Evolutionary conservation across 2,888 invertebrate species (phyloP).

Genomic region (Colostygia pectinataria): DNA sequence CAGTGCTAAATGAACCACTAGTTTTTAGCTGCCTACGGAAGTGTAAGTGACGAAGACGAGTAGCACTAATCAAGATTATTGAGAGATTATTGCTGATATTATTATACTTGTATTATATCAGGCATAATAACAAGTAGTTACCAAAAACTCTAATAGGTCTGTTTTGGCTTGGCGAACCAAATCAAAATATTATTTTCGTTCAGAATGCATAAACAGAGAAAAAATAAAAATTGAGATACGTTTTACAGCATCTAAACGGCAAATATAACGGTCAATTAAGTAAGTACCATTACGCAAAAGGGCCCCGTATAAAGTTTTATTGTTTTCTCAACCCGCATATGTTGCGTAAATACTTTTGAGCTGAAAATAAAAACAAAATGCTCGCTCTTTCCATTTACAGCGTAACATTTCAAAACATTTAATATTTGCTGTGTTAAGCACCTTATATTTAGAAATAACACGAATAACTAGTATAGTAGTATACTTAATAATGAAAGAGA

Average conservation of each 20-base stretch:
- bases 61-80: too few species aligned
- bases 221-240: constrained; percentile 20
- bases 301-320: constrained; percentile 28
- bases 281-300: constrained; percentile 26
- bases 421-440: too few species aligned
- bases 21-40: too few species aligned
- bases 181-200: constrained; percentile 11
- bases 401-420: not conserved
- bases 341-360: constrained; percentile 27
- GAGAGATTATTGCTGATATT: too few species aligned
- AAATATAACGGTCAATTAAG: constrained; percentile 29
- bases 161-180: not conserved
- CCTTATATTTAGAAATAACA: too few species aligned
- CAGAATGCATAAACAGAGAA: constrained; percentile 4
- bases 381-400: constrained; percentile 9
- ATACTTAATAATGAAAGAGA: too few species aligned
- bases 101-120: too few species aligned
- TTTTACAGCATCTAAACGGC: constrained; percentile 25
- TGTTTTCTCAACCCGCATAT: constrained; percentile 31
- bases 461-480: too few species aligned
- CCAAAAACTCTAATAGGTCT: too few species aligned
- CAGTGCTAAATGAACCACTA: too few species aligned
- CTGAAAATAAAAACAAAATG: constrained; percentile 21
- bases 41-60: too few species aligned
- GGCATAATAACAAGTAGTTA: too few species aligned